Evolutionary conservation across 2,113 vertebrate genomes (phyloP), one percentile per base, ranked within the genome.

Genomic region (Melanerpes aurifrons): DNA sequence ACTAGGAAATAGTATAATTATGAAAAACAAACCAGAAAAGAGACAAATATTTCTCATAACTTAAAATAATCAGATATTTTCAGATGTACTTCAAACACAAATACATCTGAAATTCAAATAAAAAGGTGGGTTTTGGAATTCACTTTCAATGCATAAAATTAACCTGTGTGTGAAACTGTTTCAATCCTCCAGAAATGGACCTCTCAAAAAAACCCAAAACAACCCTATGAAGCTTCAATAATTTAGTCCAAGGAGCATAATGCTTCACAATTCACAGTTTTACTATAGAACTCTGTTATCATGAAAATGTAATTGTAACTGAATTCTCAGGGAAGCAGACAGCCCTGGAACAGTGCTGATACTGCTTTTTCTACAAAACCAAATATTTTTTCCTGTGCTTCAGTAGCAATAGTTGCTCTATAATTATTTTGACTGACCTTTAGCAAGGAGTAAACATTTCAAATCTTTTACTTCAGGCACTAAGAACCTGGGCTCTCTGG

Each of bases 361-460:
- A 79, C 82, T 56, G 8, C 10, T 8, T 73, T 62, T 66, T 91
- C 56, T 67, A 72, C 9, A 85, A 82, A 86, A 76, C 32, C 3
- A 48, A 70, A 43, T 8, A 3, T 15, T 24, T 81, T 69, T 45
- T 24, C 16, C 29, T 72, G 82, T 59, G 22, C 40, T 71, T 58
- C 57, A 73, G 7, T 43, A 87, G 75, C 47, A 67, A 43, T 28
- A 56, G 15, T 56, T 94, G 62, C 68, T 69, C 29, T 82, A 6
- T 19, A 69, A 82, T 82, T 74, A 53, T 69, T 94, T 70, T 59
- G 11, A 64, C 43, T 92, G 89, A 90, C 89, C 54, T 92, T 86
- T 80, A 80, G 35, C 14, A 67, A 58, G 79, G n/a, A 67, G n/a
- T 26, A 75, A 85, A 82, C 26, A 59, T 69, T 89, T 92, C 26